Base-by-base conservation (phyloP, 1,140 invertebrate genomes). In the Plutomurus gul region DNA sequence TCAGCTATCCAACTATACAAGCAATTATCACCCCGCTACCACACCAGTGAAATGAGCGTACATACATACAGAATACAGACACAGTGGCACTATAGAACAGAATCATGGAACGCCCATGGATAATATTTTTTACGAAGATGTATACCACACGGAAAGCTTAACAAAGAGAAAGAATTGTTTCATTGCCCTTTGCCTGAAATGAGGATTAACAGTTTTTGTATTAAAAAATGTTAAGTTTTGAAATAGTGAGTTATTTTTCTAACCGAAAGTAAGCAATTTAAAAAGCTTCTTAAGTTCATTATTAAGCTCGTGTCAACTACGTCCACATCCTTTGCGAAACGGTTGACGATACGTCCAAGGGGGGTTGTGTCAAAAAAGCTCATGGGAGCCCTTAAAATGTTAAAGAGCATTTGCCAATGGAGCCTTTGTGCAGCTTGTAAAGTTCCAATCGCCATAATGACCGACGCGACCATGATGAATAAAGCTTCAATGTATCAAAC, bases 311-410 rank as follows among this genome's bases (percentile, higher is more conserved):
- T 83, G 85, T 86, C 90, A 91, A 92, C 82, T 82, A 90, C 89
- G 86, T 95, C 93, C 82, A 95, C 89, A 88, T 95, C 94, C 88
- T 93, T 94, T 86, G 91, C 90, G 87, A 96, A 95, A 84, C 93
- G 90, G 88, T 95, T 95, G 83, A 96, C 88, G 84, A 95, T 90
- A 84, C 94, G 89, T 84, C 95, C 95, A 78, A 92, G 86, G 46
- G 95, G 94, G 83, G 94, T 95, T 83, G 92, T 91, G 87, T 96
- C 94, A 89, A 94, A 96, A 88, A 95, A 95, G 82, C 89, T 85
- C 88, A 90, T 90, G 49, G 94, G 94, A 82, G 90, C 90, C 81
- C 90, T 90, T 18, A 90, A 79, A 22, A 89, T 83, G 85, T 91
- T 89, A 78, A 86, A 86, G 75, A 96, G 90, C 84, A 94, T 86